Base-by-base conservation (phyloP, 2,888 invertebrate species). In the Mythimna lalbum region DNA sequence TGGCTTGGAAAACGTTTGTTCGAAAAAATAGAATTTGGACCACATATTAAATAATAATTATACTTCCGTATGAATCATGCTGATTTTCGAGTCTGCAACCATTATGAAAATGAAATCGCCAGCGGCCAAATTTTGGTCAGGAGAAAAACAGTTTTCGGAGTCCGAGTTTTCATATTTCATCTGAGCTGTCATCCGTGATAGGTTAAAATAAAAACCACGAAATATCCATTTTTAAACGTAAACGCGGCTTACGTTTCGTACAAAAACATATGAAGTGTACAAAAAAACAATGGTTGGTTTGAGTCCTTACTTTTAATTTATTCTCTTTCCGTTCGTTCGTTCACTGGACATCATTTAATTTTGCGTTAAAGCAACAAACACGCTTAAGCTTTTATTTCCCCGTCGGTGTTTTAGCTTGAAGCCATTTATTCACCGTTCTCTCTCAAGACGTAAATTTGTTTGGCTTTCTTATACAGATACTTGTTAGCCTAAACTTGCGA, bases 281-380 rank as follows among this genome's bases (percentile, higher is more conserved):
- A 82, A 86, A 88, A 90, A 90, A 91, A 90, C 90, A 92, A 92
- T 90, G 88, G 87, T 88, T 88, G 87, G 87, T 87, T 88, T 81
- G 87, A 92, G 90, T 91, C 90, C 89, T 91, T 91, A 90, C 87
- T 90, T 92, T 92, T 93, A 94, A 94, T 94, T 92, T 93, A 93
- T 94, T 93, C 92, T 84, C 86, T 90, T 91, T 92, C 88, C 88
- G 89, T 88, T 89, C 87, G 86, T 63, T 74, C 87, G 86, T 63
- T 75, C 84, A 88, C 88, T 91, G 90, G 91, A 91, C 91, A 91
- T 92, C 92, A 93, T 92, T 93, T 92, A 87, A 90, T 93, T 92
- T 90, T 89, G 88, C 86, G 88, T 89, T 90, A 87, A 92, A 90
- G 90, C 89, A 91, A 93, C 92, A 93, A 91, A 94, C 92, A 93